Evolutionary conservation across 2,797 vertebrate genomes (phyloP).

Genomic region (Melopsittacus undulatus): DNA sequence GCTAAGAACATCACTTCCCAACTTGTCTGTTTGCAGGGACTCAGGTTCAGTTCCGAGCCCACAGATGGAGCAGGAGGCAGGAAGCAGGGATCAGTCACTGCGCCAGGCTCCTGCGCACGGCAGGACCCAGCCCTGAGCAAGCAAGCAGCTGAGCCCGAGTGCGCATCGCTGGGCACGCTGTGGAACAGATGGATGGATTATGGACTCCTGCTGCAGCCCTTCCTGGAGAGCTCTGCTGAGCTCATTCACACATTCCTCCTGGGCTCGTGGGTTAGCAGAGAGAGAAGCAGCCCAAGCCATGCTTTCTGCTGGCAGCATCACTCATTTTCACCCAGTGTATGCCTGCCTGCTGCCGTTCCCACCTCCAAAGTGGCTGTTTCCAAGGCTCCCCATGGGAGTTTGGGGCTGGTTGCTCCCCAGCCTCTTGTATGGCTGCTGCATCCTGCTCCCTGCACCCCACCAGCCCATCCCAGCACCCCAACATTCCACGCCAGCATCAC

Average conservation of each 20-base stretch:
- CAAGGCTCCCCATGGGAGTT: rapidly evolving
- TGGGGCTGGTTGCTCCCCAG: neutral
- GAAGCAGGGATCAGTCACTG: neutral
- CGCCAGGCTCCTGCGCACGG: rapidly evolving
- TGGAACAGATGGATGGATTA: neutral
- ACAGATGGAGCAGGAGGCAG: rapidly evolving
- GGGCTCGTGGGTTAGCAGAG: neutral
- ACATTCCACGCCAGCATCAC: neutral
- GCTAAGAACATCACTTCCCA: neutral
- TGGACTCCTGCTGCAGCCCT: neutral
- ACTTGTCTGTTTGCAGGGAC: neutral
- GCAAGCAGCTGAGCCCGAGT: neutral
- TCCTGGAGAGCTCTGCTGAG: neutral
- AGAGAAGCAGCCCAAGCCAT: neutral
- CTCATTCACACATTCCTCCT: neutral
- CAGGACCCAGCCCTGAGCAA: no score
- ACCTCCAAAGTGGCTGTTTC: neutral
- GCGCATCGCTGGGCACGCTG: rapidly evolving
- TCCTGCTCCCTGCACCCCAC: neutral
- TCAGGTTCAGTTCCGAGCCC: rapidly evolving
- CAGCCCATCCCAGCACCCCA: neutral
- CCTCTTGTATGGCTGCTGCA: neutral
- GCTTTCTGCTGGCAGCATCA: neutral
- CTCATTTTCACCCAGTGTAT: rapidly evolving
- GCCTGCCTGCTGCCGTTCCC: rapidly evolving